Percentiles rank a stretch among this genome's conserved stretches.
Evolutionary conservation across 2,888 invertebrate species (phyloP).

Genomic region (Diadromus collaris): DNA sequence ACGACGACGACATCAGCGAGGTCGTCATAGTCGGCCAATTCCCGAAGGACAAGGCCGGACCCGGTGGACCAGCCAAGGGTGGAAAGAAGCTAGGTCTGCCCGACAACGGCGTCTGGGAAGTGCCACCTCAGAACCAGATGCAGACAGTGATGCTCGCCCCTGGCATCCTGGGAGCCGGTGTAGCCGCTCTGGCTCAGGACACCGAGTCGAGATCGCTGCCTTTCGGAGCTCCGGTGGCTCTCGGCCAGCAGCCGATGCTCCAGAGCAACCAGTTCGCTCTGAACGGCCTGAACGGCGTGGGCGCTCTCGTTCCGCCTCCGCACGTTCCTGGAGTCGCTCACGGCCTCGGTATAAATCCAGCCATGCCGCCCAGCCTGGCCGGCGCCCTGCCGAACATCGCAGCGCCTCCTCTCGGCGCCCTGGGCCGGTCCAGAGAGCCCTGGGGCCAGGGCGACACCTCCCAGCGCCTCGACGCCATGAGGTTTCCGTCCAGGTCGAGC

Average conservation of each 20-base stretch:
- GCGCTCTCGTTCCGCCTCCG: conserved; percentile 69
- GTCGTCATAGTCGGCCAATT: conserved; percentile 78
- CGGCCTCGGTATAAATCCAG: conserved; percentile 63
- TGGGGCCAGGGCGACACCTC: conserved; percentile 66
- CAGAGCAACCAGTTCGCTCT: conserved; percentile 72
- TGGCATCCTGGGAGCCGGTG: conserved; percentile 72
- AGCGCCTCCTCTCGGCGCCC: conserved; percentile 48
- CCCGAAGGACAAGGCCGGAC: conserved; percentile 72
- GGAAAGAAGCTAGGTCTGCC: conserved; percentile 55
- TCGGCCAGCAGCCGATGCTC: conserved; percentile 69
- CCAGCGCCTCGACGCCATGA: conserved; percentile 54
- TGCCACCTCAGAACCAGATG: conserved; percentile 77
- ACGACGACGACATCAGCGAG: conserved; percentile 74
- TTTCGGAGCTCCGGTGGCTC: conserved; percentile 65
- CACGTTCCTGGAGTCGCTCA: conserved; percentile 69
- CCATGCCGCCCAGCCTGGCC: conserved; percentile 63
- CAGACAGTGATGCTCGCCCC: conserved; percentile 75
- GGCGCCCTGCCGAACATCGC: conserved; percentile 61
- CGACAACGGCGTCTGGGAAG: conserved; percentile 78
- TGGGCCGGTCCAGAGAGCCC: conserved; percentile 66
- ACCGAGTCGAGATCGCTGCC: conserved; percentile 60
- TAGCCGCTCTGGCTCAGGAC: conserved; percentile 58
- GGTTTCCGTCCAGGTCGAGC: conserved; percentile 68
- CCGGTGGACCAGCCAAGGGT: conserved; percentile 46
- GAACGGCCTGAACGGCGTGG: conserved; percentile 75